Conservation (phyloP, 2,797 vertebrate species). For the Coregonus ussuriensis region DNA sequence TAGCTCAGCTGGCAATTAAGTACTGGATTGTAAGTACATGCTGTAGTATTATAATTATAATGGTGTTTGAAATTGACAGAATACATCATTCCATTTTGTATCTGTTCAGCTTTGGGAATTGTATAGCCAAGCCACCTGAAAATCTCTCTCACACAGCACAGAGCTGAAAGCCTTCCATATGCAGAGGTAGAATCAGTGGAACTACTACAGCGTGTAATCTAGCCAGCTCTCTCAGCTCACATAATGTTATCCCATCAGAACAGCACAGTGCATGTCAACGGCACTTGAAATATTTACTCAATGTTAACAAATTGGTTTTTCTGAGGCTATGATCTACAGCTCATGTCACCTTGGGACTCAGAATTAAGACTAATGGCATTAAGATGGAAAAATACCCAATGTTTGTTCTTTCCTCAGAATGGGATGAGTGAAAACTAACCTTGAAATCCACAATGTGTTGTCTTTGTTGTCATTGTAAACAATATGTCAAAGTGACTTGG, state of each 20-base stretch:
- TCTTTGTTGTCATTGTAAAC: constrained; percentile 39
- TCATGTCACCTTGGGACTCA: background rate
- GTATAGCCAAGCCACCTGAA: background rate
- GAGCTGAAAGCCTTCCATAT: background rate
- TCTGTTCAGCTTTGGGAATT: background rate
- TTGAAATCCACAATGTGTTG: constrained; percentile 48
- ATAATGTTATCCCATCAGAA: constrained; percentile 15
- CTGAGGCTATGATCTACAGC: constrained; percentile 5
- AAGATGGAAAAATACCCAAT: constrained; percentile 5
- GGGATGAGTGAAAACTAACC: constrained; percentile 17
- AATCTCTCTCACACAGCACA: background rate
- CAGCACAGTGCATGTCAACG: constrained; percentile 10
- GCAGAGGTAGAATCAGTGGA: background rate
- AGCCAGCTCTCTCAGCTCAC: constrained; percentile 8
- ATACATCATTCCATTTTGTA: background rate
- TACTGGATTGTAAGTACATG: background rate
- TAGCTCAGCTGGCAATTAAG: background rate
- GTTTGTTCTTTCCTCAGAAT: constrained; percentile 10
- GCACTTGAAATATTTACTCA: constrained; percentile 14
- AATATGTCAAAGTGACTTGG: constrained; percentile 32
- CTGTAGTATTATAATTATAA: background rate
- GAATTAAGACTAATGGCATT: constrained; percentile 6
- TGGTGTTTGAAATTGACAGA: background rate
- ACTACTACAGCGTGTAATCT: background rate
- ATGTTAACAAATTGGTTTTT: constrained; percentile 8